These are phyloP conservation scores for Palythoa grandiflora DNA, from an alignment of 92 coral and sea anemone genomes.

Conservation along the genomic window DNA sequence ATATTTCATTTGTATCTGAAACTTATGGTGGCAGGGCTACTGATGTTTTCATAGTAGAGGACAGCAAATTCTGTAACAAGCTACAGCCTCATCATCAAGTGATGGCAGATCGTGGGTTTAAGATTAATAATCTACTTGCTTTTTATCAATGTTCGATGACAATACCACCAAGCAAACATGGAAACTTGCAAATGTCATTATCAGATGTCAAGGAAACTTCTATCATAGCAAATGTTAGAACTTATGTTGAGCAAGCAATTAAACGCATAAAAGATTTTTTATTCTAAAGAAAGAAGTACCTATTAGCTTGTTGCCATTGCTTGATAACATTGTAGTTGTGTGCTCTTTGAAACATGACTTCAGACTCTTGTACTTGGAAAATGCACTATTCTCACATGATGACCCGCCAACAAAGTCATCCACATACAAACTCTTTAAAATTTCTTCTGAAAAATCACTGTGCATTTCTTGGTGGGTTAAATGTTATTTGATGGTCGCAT, in stretches of 20 bases:
- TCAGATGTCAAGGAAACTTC: constrained; percentile 45
- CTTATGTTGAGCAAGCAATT: constrained; percentile 42
- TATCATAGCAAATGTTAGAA: constrained; percentile 54
- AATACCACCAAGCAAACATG: constrained; percentile 45
- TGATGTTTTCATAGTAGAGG: constrained; percentile 51
- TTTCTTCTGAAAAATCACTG: too few relatives aligned
- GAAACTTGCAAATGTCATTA: constrained; percentile 47
- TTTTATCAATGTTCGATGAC: constrained; percentile 47
- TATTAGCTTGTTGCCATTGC: constrained; percentile 33
- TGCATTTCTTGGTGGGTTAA: too few relatives aligned
- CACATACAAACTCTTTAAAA: too few relatives aligned
- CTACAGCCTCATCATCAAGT: constrained; percentile 56
- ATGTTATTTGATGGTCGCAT: too few relatives aligned
- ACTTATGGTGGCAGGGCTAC: constrained; percentile 71
- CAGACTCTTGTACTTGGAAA: too few relatives aligned
- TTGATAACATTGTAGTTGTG: constrained; percentile 28
- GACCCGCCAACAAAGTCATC: too few relatives aligned
- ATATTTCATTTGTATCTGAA: constrained; percentile 58
- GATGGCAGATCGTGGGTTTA: constrained; percentile 59
- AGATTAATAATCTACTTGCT: constrained; percentile 45
- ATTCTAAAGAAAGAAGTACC: constrained; percentile 40
- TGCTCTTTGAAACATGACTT: neutral
- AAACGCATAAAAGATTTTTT: constrained; percentile 48
- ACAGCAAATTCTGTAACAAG: constrained; percentile 48
- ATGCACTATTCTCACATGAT: too few relatives aligned